Percentiles rank a stretch among this genome's conserved stretches.
Conservation (phyloP, 2,113 vertebrate species). For the Hippocampus mohnikei region DNA sequence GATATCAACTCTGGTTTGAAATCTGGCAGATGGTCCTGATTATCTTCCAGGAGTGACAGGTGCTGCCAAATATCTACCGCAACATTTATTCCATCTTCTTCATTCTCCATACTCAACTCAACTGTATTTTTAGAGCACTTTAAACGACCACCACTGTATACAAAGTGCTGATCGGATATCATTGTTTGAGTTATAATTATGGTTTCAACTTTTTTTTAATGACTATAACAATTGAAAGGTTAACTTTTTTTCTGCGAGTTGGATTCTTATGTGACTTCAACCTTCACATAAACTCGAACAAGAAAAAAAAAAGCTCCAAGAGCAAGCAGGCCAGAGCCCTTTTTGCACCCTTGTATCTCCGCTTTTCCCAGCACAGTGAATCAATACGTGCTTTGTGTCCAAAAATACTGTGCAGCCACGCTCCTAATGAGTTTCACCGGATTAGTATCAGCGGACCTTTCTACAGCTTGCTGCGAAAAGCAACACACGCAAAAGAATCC, state of each 20-base stretch:
- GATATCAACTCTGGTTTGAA: background rate
- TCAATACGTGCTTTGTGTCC: background rate
- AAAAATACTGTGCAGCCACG: background rate
- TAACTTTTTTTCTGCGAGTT: too few species aligned
- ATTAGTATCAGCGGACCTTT: background rate
- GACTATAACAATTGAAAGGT: too few species aligned
- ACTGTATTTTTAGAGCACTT: too few species aligned
- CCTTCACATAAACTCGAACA: background rate
- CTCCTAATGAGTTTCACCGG: background rate
- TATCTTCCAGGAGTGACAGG: background rate
- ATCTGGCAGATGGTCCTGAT: background rate
- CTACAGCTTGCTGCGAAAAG: constrained; percentile 14
- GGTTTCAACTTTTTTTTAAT: too few species aligned
- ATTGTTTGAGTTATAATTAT: too few species aligned
- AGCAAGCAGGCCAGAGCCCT: background rate
- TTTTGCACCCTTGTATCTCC: background rate
- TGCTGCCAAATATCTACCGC: background rate
- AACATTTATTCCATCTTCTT: background rate
- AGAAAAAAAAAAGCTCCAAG: background rate
- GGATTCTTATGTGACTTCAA: too few species aligned
- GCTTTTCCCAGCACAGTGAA: background rate
- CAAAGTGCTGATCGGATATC: too few species aligned
- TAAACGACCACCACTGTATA: too few species aligned
- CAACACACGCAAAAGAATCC: background rate
- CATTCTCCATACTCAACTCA: too few species aligned